Evolutionary conservation across 2,888 invertebrate species (phyloP).

Genomic region (Ormyrus labotus): DNA sequence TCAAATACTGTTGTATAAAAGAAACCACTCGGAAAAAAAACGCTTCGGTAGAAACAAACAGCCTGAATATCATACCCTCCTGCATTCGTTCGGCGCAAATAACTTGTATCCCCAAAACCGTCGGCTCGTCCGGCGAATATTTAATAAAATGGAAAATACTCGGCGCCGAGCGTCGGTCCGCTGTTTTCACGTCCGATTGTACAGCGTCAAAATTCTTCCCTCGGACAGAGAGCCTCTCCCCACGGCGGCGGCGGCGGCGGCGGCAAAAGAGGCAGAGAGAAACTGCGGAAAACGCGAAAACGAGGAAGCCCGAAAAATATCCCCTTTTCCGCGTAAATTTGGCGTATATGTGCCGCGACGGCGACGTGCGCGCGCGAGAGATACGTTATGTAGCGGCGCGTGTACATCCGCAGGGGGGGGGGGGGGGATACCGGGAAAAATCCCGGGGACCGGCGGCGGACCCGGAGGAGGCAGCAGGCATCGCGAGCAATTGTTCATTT

Average conservation of each 20-base stretch:
- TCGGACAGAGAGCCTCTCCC: neutral
- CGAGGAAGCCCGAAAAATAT: conserved; percentile 50
- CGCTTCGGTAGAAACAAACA: no score
- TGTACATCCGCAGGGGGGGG: no score
- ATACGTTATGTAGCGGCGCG: no score
- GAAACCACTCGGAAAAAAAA: no score
- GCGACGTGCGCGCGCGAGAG: neutral
- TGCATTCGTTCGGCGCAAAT: no score
- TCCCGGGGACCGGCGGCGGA: conserved; percentile 1
- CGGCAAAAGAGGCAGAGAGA: neutral
- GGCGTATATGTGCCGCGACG: neutral
- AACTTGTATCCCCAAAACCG: no score
- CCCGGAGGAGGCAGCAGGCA: conserved; percentile 10
- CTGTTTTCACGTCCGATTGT: conserved; percentile 39
- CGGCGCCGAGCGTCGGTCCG: neutral
- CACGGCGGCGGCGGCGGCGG: neutral
- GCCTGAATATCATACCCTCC: no score
- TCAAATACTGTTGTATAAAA: no score
- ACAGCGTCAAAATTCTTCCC: conserved; percentile 31
- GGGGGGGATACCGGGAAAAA: conserved; percentile 23
- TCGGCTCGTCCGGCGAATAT: neutral
- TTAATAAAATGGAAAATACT: conserved; percentile 35
- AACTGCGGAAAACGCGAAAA: conserved; percentile 27
- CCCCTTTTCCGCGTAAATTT: conserved; percentile 48
- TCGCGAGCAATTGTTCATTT: conserved; percentile 53